These are phyloP conservation scores for Nycteola revayana DNA, from an alignment of 2,888 invertebrate genomes.

Conservation along the genomic window DNA sequence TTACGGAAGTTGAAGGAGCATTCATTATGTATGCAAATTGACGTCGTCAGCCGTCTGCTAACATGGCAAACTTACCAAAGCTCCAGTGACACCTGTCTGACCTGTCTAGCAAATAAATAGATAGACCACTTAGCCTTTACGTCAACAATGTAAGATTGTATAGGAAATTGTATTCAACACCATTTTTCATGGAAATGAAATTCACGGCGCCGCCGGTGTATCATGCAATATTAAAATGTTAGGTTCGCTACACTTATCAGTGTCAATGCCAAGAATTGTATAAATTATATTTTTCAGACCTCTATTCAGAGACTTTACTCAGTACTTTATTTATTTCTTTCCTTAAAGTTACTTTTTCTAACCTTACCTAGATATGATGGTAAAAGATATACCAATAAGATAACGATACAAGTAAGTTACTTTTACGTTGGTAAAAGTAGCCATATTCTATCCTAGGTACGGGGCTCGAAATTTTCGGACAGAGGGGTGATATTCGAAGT, in stretches of 20 bases:
- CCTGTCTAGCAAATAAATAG: slow-evolving; percentile 9
- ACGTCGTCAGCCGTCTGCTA: slow-evolving; percentile 9
- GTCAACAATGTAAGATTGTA: slow-evolving; percentile 19
- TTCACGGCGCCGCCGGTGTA: slow-evolving; percentile 20
- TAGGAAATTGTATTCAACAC: slow-evolving; percentile 25
- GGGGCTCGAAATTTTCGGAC: no score
- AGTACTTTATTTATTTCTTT: no score
- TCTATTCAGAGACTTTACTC: no score
- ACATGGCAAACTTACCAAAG: slow-evolving; percentile 17
- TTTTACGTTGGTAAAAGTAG: no score
- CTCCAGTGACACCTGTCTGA: slow-evolving; percentile 24
- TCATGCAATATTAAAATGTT: slow-evolving; percentile 52
- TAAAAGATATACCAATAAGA: no score
- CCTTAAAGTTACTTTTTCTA: no score
- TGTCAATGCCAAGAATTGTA: slow-evolving; percentile 58
- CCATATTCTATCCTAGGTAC: no score
- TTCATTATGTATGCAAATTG: slow-evolving; percentile 32
- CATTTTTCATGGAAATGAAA: slow-evolving; percentile 45
- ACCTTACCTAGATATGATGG: no score
- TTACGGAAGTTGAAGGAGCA: slow-evolving; percentile 14
- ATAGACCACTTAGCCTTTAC: slow-evolving; percentile 3
- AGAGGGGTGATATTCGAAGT: no score
- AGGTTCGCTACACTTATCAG: slow-evolving; percentile 56
- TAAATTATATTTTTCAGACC: slow-evolving; percentile 8
- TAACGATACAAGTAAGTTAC: no score